phyloP scores from a whole-genome alignment of 2,888 invertebrate genomes.

The Abscondita cerata region DNA sequence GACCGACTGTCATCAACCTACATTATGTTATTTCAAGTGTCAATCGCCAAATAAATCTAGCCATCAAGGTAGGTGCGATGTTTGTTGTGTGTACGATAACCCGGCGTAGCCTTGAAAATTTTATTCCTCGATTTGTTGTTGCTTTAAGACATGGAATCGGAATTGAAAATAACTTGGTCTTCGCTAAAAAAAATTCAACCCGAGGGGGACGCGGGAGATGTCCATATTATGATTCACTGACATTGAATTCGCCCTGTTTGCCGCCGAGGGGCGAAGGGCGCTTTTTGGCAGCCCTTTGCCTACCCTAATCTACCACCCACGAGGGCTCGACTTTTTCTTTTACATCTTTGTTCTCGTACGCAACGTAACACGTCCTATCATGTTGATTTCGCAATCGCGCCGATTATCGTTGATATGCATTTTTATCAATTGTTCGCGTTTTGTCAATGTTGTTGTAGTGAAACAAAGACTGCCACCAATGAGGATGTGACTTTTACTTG shows the following conservation, averaged over 20 bases:
- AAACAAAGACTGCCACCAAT: too few relatives aligned
- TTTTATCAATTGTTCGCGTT: too few relatives aligned
- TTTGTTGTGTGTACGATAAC: slow-evolving; percentile 34
- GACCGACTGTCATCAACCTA: slow-evolving; percentile 26
- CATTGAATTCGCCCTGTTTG: slow-evolving; percentile 32
- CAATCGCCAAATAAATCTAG: slow-evolving; percentile 28
- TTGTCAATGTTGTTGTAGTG: too few relatives aligned
- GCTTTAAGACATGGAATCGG: slow-evolving; percentile 41
- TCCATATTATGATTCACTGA: slow-evolving; percentile 28
- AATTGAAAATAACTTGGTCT: slow-evolving; percentile 6
- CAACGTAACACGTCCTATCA: slow-evolving; percentile 3
- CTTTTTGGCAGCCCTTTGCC: slow-evolving; percentile 20
- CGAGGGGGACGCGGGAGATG: slow-evolving; percentile 21
- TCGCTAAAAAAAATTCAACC: background rate
- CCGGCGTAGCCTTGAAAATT: slow-evolving; percentile 50
- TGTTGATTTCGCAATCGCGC: too few relatives aligned
- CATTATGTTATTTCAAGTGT: slow-evolving; percentile 30
- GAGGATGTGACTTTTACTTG: too few relatives aligned
- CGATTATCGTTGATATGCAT: too few relatives aligned
- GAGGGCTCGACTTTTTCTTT: slow-evolving; percentile 10
- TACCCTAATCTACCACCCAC: slow-evolving; percentile 16
- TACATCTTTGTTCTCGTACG: slow-evolving; percentile 14
- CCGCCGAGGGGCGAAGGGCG: slow-evolving; percentile 11
- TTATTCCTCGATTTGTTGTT: slow-evolving; percentile 41
- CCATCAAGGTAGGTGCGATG: slow-evolving; percentile 31